phyloP scores from a whole-genome alignment of 2,113 vertebrate species.

The Carlito syrichta region DNA sequence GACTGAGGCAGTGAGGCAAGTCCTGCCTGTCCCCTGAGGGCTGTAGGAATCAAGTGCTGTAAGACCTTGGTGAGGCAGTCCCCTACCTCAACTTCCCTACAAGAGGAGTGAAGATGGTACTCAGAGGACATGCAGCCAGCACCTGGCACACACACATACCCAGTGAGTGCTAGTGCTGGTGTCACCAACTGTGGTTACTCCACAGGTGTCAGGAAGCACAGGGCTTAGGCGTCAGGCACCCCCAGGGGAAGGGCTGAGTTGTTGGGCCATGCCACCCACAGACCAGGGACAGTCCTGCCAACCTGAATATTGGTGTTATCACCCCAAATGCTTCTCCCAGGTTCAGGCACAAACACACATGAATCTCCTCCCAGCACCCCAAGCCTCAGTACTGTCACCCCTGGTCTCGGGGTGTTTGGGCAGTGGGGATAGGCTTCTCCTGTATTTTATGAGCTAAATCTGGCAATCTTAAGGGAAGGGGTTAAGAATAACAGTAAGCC shows the following conservation, averaged over 20 bases:
- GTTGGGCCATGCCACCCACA: neutral
- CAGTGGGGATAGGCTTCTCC: neutral
- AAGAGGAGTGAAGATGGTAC: neutral
- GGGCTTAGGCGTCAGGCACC: neutral
- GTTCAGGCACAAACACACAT: neutral
- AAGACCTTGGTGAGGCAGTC: neutral
- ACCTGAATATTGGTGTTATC: neutral
- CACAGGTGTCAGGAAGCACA: neutral
- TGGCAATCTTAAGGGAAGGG: neutral
- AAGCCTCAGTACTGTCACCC: too few species aligned
- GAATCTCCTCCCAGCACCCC: neutral
- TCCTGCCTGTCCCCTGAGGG: neutral
- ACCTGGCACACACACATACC: rapidly evolving
- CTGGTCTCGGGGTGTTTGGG: neutral
- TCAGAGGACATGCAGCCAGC: neutral
- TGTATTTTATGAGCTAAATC: neutral
- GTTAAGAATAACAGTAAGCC: neutral
- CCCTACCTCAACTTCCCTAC: neutral
- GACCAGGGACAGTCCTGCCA: neutral
- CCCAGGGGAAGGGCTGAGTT: neutral
- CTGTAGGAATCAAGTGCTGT: neutral
- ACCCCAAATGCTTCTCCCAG: neutral
- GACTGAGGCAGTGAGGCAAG: neutral
- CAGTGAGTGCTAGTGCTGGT: neutral
- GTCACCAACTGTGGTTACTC: neutral